These are phyloP conservation scores for Pollachius pollachius DNA, from an alignment of 2,113 vertebrate species.

Conservation along the genomic window DNA sequence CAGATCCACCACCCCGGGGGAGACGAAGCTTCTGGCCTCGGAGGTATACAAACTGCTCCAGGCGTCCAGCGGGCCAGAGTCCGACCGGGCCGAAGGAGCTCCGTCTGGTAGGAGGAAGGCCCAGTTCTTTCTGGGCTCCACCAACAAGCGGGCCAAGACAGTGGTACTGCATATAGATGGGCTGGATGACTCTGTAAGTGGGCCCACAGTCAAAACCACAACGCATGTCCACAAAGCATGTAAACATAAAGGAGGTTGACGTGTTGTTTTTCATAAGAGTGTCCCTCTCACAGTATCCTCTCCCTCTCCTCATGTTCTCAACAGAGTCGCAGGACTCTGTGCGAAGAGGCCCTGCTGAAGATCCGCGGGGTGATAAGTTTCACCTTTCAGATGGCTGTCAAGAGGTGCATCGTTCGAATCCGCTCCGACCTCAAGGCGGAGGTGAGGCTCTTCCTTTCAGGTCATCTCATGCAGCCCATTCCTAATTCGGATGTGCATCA, in stretches of 20 bases:
- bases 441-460: constrained; percentile 63
- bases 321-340: constrained; percentile 84
- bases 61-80: constrained; percentile 67
- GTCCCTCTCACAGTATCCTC: not conserved
- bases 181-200: constrained; percentile 87
- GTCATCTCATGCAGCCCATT: not conserved
- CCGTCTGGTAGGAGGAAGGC: constrained; percentile 82
- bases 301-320: constrained; percentile 2
- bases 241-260: not conserved
- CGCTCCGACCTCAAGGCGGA: constrained; percentile 91
- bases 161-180: constrained; percentile 90
- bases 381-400: constrained; percentile 93
- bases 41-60: constrained; percentile 90
- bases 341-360: constrained; percentile 91
- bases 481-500: too few species aligned
- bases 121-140: constrained; percentile 90
- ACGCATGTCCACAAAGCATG: too few species aligned
- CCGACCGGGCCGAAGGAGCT: constrained; percentile 70
- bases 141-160: constrained; percentile 92
- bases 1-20: constrained; percentile 84
- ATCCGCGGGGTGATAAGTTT: constrained; percentile 96
- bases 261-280: not conserved
- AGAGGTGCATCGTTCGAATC: constrained; percentile 88
- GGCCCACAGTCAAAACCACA: not conserved
- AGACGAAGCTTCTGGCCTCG: constrained; percentile 87